phyloP scores from a whole-genome alignment of 2,797 vertebrate genomes.

The Bradypus variegatus region DNA sequence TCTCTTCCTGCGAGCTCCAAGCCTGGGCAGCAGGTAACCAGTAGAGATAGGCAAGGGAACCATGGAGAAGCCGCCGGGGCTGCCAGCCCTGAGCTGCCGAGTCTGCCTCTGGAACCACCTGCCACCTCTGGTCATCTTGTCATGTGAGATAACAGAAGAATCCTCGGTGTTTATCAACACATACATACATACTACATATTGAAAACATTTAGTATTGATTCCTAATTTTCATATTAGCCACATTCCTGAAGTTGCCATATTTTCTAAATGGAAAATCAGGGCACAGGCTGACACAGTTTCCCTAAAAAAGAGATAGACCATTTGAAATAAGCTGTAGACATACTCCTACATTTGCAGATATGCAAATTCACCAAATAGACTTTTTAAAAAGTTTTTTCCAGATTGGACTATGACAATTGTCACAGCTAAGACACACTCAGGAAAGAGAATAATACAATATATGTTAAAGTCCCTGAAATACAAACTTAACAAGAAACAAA shows the following conservation, averaged over 20 bases:
- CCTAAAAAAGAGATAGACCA: not conserved
- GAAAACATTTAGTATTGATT: not conserved
- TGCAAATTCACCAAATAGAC: not conserved
- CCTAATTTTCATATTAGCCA: not conserved
- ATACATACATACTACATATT: not conserved
- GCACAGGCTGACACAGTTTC: not conserved
- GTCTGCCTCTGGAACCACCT: not conserved
- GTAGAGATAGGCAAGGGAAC: not conserved
- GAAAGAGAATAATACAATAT: not conserved
- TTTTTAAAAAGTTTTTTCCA: not conserved
- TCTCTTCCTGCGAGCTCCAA: not conserved
- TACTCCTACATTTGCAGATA: not conserved
- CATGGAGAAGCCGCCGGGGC: not conserved
- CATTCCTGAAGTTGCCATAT: not conserved
- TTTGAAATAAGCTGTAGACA: not conserved
- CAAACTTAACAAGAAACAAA: not conserved
- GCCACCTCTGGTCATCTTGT: not conserved
- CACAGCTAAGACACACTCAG: not conserved
- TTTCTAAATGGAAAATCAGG: conserved; percentile 11
- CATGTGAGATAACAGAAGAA: not conserved
- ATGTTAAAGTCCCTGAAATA: not conserved
- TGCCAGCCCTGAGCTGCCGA: not conserved
- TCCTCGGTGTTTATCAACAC: not conserved
- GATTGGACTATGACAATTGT: not conserved
- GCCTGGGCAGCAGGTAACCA: not conserved